These are phyloP conservation scores for Amphipyra berbera DNA, from an alignment of 2,888 invertebrate genomes.

Conservation along the genomic window DNA sequence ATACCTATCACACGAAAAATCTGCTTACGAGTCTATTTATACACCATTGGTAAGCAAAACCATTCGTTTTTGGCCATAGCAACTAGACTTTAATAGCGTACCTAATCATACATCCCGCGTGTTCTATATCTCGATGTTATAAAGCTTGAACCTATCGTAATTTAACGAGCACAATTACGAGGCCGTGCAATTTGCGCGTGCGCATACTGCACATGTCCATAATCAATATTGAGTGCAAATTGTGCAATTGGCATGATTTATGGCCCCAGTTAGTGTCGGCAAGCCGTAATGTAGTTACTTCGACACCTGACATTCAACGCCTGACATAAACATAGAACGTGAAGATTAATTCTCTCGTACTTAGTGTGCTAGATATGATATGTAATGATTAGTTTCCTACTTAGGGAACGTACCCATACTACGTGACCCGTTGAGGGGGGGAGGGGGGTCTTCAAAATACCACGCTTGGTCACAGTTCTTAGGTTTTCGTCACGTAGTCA, in stretches of 20 bases:
- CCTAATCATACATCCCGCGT: too few relatives aligned
- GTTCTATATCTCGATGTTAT: neutral
- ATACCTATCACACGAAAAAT: too few relatives aligned
- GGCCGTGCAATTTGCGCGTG: slow-evolving; percentile 25
- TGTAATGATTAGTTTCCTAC: slow-evolving; percentile 1
- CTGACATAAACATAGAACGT: slow-evolving; percentile 30
- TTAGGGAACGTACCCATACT: too few relatives aligned
- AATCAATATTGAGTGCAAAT: slow-evolving; percentile 35
- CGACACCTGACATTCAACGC: slow-evolving; percentile 31
- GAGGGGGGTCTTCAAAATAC: too few relatives aligned
- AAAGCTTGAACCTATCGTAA: neutral
- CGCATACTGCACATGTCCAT: slow-evolving; percentile 21
- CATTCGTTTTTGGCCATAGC: too few relatives aligned
- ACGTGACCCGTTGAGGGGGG: too few relatives aligned
- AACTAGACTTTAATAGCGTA: too few relatives aligned
- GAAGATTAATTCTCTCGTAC: slow-evolving; percentile 25
- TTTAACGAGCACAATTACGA: slow-evolving; percentile 14
- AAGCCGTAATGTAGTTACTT: slow-evolving; percentile 18
- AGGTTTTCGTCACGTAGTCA: too few relatives aligned
- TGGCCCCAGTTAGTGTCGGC: slow-evolving; percentile 14
- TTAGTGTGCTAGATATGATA: slow-evolving; percentile 17
- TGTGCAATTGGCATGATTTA: slow-evolving; percentile 39
- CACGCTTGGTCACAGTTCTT: too few relatives aligned
- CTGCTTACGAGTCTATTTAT: too few relatives aligned
- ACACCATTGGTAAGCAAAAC: too few relatives aligned